A percentile compares a stretch with the other conserved stretches of the same genome.
Evolutionary conservation across 2,113 vertebrate genomes (phyloP).

Genomic region (Gobius niger): DNA sequence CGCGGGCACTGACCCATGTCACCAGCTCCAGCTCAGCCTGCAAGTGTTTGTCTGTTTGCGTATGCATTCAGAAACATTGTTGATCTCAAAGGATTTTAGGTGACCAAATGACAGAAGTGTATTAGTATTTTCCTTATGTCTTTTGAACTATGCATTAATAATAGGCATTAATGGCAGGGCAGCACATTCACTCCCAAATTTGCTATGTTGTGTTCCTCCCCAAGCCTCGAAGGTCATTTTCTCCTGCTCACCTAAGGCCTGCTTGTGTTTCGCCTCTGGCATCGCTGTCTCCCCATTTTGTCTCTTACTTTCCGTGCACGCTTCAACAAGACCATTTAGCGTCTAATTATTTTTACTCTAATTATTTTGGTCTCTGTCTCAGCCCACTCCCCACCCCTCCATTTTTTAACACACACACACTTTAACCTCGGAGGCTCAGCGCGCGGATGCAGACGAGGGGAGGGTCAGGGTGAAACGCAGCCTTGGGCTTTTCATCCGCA

Average conservation of each 20-base stretch:
- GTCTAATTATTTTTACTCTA: slow-evolving; percentile 74
- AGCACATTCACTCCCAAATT: neutral
- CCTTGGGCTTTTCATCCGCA: slow-evolving; percentile 53
- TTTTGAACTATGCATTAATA: too few species aligned
- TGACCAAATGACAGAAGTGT: slow-evolving; percentile 10
- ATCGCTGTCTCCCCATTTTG: slow-evolving; percentile 29
- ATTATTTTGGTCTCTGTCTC: slow-evolving; percentile 61
- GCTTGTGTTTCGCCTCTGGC: slow-evolving; percentile 26
- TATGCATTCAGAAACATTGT: slow-evolving; percentile 6
- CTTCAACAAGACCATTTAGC: slow-evolving; percentile 52
- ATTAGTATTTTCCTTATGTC: too few species aligned
- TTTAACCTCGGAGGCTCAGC: slow-evolving; percentile 54
- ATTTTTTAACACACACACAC: slow-evolving; percentile 18
- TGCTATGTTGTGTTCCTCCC: slow-evolving; percentile 10
- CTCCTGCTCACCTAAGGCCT: slow-evolving; percentile 27
- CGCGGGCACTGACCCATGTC: slow-evolving; percentile 64
- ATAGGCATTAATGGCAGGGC: too few species aligned
- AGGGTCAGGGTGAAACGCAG: slow-evolving; percentile 56
- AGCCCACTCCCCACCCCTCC: slow-evolving; percentile 6
- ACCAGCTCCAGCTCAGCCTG: slow-evolving; percentile 30
- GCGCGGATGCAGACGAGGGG: slow-evolving; percentile 46
- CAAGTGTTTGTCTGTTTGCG: neutral
- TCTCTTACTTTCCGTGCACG: slow-evolving; percentile 44
- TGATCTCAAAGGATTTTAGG: slow-evolving; percentile 35
- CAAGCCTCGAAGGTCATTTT: slow-evolving; percentile 1